A percentile compares a stretch with the other conserved stretches of the same genome.
These are phyloP conservation scores for Pseudachorutes palmiensis DNA, from an alignment of 1,140 invertebrate species.

Conservation along the genomic window DNA sequence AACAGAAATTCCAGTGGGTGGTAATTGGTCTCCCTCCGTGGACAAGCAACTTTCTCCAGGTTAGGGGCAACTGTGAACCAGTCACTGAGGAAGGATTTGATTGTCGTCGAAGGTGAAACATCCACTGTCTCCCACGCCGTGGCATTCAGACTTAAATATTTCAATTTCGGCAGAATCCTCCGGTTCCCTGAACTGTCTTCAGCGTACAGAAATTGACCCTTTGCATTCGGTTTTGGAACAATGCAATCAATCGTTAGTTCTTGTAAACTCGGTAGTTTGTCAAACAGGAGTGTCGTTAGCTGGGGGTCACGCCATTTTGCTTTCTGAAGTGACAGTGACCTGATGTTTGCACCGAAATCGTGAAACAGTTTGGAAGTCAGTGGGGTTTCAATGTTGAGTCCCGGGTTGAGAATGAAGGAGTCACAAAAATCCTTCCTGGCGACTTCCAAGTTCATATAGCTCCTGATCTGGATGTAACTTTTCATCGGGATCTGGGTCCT, in stretches of 20 bases:
- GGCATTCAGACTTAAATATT: neutral
- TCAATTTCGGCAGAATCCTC: neutral
- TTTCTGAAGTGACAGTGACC: neutral
- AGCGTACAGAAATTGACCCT: neutral
- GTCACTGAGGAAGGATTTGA: slow-evolving; percentile 8
- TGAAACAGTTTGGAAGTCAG: neutral
- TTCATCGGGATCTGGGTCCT: neutral
- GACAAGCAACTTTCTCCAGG: neutral
- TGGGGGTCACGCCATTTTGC: slow-evolving; percentile 8
- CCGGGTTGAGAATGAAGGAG: neutral
- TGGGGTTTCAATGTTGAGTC: slow-evolving; percentile 4
- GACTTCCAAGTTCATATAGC: neutral
- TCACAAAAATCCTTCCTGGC: slow-evolving; percentile 10
- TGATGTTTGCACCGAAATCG: slow-evolving; percentile 1
- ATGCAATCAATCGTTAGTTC: slow-evolving; percentile 1
- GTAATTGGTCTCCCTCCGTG: neutral
- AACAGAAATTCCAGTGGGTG: slow-evolving; percentile 14
- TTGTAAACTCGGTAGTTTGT: slow-evolving; percentile 7
- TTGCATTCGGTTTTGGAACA: neutral
- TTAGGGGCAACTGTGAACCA: neutral
- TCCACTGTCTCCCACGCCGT: neutral
- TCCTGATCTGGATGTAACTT: slow-evolving; percentile 5
- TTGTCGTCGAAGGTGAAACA: neutral
- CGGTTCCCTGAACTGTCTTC: neutral
- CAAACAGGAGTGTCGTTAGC: neutral